These are phyloP conservation scores for Pseudomugil tenellus DNA, from an alignment of 2,797 vertebrate genomes.

Conservation along the genomic window DNA sequence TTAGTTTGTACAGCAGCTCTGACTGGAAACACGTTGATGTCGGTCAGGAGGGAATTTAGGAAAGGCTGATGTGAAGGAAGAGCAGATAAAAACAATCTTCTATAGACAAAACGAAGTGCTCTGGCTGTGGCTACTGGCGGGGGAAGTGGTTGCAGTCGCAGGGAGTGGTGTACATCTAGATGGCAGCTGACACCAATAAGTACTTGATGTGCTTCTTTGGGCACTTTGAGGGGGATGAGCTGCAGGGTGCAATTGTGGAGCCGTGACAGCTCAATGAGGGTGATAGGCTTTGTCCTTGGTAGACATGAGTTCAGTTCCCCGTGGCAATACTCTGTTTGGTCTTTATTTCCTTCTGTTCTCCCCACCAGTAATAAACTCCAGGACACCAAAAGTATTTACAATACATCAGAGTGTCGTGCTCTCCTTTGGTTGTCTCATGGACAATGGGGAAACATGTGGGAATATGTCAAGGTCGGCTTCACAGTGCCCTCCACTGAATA, in stretches of 20 bases:
- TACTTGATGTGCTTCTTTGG: constrained; percentile 28
- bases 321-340: constrained; percentile 15
- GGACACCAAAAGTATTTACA: background rate
- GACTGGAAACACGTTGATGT: constrained; percentile 4
- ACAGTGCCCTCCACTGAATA: constrained; percentile 9
- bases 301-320: constrained; percentile 21
- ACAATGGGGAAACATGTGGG: constrained; percentile 13
- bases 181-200: constrained; percentile 45
- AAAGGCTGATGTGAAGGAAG: background rate
- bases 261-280: constrained; percentile 41
- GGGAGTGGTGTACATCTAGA: constrained; percentile 38
- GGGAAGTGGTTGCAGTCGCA: constrained; percentile 29
- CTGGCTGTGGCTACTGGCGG: constrained; percentile 9
- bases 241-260: constrained; percentile 44
- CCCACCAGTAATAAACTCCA: constrained; percentile 7
- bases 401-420: background rate
- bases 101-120: constrained; percentile 16
- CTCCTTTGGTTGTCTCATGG: constrained; percentile 13
- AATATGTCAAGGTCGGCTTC: constrained; percentile 37
- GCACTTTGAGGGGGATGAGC: constrained; percentile 53
- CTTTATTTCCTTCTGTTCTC: constrained; percentile 5
- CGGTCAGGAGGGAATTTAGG: background rate
- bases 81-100: constrained; percentile 19
- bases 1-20: constrained; percentile 5
- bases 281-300: constrained; percentile 34